These are phyloP conservation scores for Microcebus griseorufus DNA, from an alignment of 2,113 vertebrate species.

Conservation along the genomic window DNA sequence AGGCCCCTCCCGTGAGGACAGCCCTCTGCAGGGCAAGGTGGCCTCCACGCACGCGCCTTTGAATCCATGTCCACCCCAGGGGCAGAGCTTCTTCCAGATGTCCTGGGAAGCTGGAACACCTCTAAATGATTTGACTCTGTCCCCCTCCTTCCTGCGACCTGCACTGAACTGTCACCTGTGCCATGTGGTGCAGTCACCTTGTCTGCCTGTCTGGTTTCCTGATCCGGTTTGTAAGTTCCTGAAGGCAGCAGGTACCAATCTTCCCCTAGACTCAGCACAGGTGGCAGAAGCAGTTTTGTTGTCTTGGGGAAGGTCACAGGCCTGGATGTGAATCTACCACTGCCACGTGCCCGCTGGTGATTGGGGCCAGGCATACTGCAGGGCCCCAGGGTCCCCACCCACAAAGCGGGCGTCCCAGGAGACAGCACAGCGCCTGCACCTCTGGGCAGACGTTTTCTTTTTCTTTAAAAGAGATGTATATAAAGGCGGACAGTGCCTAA, in stretches of 20 bases:
- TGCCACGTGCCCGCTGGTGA: too few species aligned
- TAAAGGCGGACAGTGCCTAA: background rate
- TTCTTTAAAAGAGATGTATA: background rate
- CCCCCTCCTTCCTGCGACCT: background rate
- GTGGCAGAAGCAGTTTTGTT: background rate
- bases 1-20: background rate
- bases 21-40: fast-evolving
- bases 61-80: background rate
- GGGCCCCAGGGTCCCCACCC: background rate
- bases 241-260: background rate
- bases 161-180: background rate
- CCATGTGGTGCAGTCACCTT: fast-evolving
- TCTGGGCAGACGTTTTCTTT: fast-evolving
- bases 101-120: background rate
- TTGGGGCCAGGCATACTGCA: fast-evolving
- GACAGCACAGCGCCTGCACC: fast-evolving
- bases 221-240: background rate
- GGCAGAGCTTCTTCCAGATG: background rate
- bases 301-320: background rate
- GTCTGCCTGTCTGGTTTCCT: background rate
- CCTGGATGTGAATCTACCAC: background rate
- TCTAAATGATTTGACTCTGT: fast-evolving
- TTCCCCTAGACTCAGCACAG: background rate
- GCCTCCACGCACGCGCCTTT: background rate
- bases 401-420: fast-evolving